Percentiles rank a stretch among this genome's conserved stretches.
These are phyloP conservation scores for Gambusia affinis DNA, from an alignment of 2,113 vertebrate genomes.

Conservation along the genomic window DNA sequence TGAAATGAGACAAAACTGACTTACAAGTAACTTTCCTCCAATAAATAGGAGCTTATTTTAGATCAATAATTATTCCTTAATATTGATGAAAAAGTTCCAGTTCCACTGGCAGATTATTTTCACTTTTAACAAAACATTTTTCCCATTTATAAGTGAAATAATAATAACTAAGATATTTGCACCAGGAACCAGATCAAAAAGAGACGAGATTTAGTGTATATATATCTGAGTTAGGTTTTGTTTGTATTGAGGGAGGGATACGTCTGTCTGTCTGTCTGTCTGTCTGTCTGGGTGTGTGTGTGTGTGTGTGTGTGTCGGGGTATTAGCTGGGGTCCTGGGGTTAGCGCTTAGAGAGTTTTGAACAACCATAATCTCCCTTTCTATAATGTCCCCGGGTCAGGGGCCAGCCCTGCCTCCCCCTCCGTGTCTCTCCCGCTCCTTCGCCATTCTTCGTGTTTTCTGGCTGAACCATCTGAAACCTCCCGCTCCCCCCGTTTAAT, in stretches of 20 bases:
- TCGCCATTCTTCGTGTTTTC: slow-evolving; percentile 62
- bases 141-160: too few relatives aligned
- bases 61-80: too few relatives aligned
- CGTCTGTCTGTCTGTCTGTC: slow-evolving; percentile 14
- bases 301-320: slow-evolving; percentile 59
- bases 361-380: slow-evolving; percentile 85
- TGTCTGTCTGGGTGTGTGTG: slow-evolving; percentile 41
- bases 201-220: too few relatives aligned
- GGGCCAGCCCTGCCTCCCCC: slow-evolving; percentile 71
- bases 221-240: background rate
- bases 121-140: too few relatives aligned
- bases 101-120: too few relatives aligned
- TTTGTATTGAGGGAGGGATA: background rate
- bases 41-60: too few relatives aligned
- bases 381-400: slow-evolving; percentile 81
- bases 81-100: too few relatives aligned
- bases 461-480: slow-evolving; percentile 72
- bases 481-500: slow-evolving; percentile 51
- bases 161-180: too few relatives aligned
- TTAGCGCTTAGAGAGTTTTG: slow-evolving; percentile 81
- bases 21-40: too few relatives aligned
- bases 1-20: too few relatives aligned
- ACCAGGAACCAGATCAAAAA: too few relatives aligned
- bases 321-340: slow-evolving; percentile 80
- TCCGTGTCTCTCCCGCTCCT: slow-evolving; percentile 47